Base-by-base conservation (phyloP, 2,888 invertebrate species). In the Gnatocerus cornutus region DNA sequence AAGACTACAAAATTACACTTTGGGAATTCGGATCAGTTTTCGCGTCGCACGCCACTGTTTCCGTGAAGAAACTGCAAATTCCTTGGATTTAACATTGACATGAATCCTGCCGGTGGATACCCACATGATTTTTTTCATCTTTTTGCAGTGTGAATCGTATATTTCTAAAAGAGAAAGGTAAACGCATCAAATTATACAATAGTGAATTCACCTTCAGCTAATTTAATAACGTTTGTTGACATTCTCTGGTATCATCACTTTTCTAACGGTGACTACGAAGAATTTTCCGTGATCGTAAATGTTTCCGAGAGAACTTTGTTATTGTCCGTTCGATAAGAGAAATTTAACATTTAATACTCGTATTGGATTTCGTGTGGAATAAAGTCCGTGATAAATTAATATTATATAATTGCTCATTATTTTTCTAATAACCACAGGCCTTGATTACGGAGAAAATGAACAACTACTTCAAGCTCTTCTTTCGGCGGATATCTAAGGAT, bases 401-500 rank as follows among this genome's bases (percentile, higher is more conserved):
- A 46, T 46, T 46, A 46, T 46, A 46, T 50, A 50, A 50, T n/a
- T 29, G 9, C 7, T 21, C 2, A 50, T 21, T 21, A 21, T 21
- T 21, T 21, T 21, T 21, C 10, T 6, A 14, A 43, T 10, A 8
- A 13, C 43, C 14, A 43, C 48, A 21, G 16, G 16, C 27, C 55
- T 55, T 52, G 50, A 50, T 33, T 64, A 33, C 33, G 27, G n/a
- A 13, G 0, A 76, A 73, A 77, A 89, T 86, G 82, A 89, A 89
- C 87, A 87, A 87, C 84, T 87, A 89, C 78, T 73, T 90, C 76
- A 88, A 88, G 71, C 87, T 88, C 70, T 91, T 91, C 81, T 91
- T 90, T 80, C 87, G 88, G 78, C 85, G 92, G 79, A 91, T 92
- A 80, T 85, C 87, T 71, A 89, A 91, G 78, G 93, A 93, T 84